Conservation (phyloP, 2,113 vertebrate species). For the Corythaeola cristata region DNA sequence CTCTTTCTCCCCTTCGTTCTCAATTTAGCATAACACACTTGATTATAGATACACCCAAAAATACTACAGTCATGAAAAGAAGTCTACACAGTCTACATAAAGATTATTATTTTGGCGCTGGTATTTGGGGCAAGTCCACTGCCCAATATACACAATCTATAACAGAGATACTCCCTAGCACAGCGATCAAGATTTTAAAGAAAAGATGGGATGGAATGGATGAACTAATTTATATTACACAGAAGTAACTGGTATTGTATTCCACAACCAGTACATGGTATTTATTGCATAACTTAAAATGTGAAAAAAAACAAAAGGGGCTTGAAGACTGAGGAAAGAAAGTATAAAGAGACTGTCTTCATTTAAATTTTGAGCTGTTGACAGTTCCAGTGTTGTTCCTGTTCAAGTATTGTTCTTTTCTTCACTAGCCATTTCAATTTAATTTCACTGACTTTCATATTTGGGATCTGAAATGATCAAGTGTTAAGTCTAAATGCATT, state of each 20-base stretch:
- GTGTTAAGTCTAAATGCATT: not conserved
- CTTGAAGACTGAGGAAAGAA: not conserved
- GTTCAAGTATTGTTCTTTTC: not conserved
- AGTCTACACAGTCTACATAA: not conserved
- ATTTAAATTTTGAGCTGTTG: not conserved
- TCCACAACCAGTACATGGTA: not conserved
- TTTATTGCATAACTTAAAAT: not conserved
- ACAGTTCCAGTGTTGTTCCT: not conserved
- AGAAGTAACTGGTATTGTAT: not conserved
- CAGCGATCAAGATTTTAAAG: not conserved
- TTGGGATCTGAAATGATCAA: not conserved
- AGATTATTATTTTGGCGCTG: not conserved
- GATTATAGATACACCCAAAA: not conserved
- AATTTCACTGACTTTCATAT: not conserved
- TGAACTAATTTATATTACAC: not conserved
- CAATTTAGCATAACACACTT: not conserved
- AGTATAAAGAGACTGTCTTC: not conserved
- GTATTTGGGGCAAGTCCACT: not conserved
- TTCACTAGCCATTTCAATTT: not conserved
- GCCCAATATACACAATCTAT: not conserved
- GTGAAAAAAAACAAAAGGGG: not conserved
- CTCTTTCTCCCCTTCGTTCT: not conserved
- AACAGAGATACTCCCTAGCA: not conserved
- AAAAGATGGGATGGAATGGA: not conserved
- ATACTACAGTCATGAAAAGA: not conserved